These are phyloP conservation scores for Spicauda simplicius DNA, from an alignment of 2,888 invertebrate genomes.

Conservation along the genomic window DNA sequence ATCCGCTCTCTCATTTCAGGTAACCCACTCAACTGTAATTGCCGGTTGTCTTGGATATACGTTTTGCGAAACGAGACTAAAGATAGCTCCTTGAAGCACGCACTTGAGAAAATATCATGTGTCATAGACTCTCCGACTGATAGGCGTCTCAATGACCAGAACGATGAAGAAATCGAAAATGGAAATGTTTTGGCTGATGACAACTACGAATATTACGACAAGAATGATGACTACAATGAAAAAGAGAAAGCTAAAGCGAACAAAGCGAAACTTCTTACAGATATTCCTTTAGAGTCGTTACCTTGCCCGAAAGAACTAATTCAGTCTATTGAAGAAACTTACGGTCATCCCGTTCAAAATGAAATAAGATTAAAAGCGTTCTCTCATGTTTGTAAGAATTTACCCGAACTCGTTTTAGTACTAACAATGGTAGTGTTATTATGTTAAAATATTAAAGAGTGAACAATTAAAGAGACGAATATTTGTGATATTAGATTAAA, in stretches of 20 bases:
- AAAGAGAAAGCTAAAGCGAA: slow-evolving; percentile 56
- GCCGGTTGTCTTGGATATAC: slow-evolving; percentile 92
- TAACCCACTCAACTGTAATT: slow-evolving; percentile 93
- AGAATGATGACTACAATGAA: slow-evolving; percentile 65
- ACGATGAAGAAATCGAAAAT: slow-evolving; percentile 55
- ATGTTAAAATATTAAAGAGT: slow-evolving; percentile 42
- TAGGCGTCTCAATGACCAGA: slow-evolving; percentile 59
- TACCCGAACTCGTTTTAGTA: slow-evolving; percentile 57
- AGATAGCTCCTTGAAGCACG: slow-evolving; percentile 87
- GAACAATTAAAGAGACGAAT: slow-evolving; percentile 52
- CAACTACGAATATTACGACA: slow-evolving; percentile 75
- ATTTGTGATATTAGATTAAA: slow-evolving; percentile 80
- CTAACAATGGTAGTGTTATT: slow-evolving; percentile 55
- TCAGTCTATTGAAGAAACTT: slow-evolving; percentile 72
- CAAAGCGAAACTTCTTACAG: slow-evolving; percentile 68
- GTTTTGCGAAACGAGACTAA: slow-evolving; percentile 90
- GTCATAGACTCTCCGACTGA: slow-evolving; percentile 79
- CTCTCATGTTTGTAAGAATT: slow-evolving; percentile 58
- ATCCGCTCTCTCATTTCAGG: slow-evolving; percentile 81
- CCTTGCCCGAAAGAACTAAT: slow-evolving; percentile 79
- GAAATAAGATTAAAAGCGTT: slow-evolving; percentile 77
- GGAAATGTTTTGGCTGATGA: slow-evolving; percentile 65
- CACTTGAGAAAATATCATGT: slow-evolving; percentile 90
- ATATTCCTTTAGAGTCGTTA: slow-evolving; percentile 71
- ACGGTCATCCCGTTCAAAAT: slow-evolving; percentile 77